Base-by-base conservation (phyloP, 2,888 invertebrate genomes). In the Scaptomyza flava region DNA sequence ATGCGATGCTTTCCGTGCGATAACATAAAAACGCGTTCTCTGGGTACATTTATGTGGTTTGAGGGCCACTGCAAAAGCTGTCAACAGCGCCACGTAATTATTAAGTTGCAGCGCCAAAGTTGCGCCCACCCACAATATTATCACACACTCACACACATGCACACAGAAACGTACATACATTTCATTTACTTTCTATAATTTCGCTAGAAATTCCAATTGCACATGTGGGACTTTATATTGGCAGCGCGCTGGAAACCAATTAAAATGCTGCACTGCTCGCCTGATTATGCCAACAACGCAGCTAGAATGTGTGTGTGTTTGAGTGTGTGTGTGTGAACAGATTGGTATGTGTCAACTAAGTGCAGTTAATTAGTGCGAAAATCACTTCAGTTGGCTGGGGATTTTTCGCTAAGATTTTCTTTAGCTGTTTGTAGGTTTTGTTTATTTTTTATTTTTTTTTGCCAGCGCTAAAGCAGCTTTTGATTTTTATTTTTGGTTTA, bases 351-450 rank as follows among this genome's bases (percentile, higher is more conserved):
- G 84, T 84, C 83, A 84, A 84, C 84, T 80, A 85, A 86, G 84
- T 86, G 84, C 84, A 85, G 85, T 85, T 85, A 85, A 85, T 85
- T 85, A 85, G 85, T 86, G 85, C 79, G 84, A 84, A 84, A 85
- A 84, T 84, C 86, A 84, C 82, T 86, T 81, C 75, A 85, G 84
- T 84, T 84, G 81, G 79, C 86, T 78, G 61, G 83, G 78, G 86
- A 84, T 68, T 76, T 79, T 82, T 68, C 68, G 68, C 75, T 68
- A 62, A 59, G 81, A 83, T 83, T 81, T 75, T 75, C 75, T 77
- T 81, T 81, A 83, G 68, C 74, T 79, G 68, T 77, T 79, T 81
- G 64, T 63, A 58, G 60, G 57, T 66, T 69, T 2, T 23, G 12
- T n/a, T 27, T n/a, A 1, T 45, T 27, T 43, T 43, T 12, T 23